Evolutionary conservation across 1,140 invertebrate species (phyloP).

Genomic region (Pomacea maculata): DNA sequence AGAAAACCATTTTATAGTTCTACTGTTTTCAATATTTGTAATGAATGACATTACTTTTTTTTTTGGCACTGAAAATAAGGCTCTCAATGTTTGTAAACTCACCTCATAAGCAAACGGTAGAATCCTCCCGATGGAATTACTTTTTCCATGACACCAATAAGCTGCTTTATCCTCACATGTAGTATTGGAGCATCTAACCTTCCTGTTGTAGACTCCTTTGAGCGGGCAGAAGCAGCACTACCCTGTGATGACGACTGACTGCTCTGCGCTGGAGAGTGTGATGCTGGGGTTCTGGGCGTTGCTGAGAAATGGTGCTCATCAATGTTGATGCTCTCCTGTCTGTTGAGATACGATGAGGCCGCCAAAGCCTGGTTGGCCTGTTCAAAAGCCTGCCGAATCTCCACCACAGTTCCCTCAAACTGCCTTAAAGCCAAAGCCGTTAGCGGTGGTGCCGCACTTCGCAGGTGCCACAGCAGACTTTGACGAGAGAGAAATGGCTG

Average conservation of each 20-base stretch:
- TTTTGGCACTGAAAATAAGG: no score
- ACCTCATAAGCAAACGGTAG: conserved; percentile 35
- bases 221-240: conserved; percentile 6
- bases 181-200: conserved; percentile 32
- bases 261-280: conserved; percentile 3
- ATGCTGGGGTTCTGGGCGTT: conserved; percentile 4
- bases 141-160: conserved; percentile 52
- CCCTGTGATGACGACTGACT: conserved; percentile 14
- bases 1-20: no score
- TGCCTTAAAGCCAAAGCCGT: conserved; percentile 1
- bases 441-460: not conserved
- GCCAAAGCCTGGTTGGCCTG: conserved; percentile 15
- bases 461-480: conserved; percentile 16
- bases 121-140: conserved; percentile 49
- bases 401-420: conserved; percentile 2
- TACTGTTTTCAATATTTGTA: no score
- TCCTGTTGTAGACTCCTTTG: not conserved
- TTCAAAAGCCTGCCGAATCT: conserved; percentile 6
- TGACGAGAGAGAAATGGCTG: not conserved
- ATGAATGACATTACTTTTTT: no score
- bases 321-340: conserved; percentile 21
- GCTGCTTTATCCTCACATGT: conserved; percentile 47
- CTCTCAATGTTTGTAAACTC: not conserved
- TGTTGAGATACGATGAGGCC: conserved; percentile 7
- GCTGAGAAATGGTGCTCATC: conserved; percentile 12